Percentiles rank a stretch among this genome's conserved stretches.
These are phyloP conservation scores for Hydrophis major DNA, from an alignment of 2,797 vertebrate genomes.

Conservation along the genomic window DNA sequence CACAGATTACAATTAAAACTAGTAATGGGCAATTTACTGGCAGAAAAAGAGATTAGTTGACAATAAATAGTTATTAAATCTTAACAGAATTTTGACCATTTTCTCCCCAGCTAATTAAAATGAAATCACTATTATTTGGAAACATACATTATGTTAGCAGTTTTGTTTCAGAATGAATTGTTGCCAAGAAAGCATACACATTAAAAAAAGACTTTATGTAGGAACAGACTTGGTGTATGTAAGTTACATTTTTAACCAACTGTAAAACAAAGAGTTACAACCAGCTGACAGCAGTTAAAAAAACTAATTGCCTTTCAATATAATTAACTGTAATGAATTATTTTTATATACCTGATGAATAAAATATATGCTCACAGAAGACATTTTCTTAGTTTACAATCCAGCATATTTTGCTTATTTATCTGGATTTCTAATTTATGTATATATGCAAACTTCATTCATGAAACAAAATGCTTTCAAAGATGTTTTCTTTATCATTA, in stretches of 20 bases:
- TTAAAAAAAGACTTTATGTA: conserved; percentile 53
- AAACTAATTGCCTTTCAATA: conserved; percentile 6
- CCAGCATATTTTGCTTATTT: not conserved
- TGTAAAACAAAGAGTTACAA: conserved; percentile 62
- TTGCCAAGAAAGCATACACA: conserved; percentile 58
- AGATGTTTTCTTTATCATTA: not conserved
- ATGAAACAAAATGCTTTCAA: not conserved
- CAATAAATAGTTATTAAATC: conserved; percentile 65
- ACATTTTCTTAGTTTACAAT: not conserved
- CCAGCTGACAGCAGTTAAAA: conserved; percentile 47
- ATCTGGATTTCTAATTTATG: not conserved
- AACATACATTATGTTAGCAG: conserved; percentile 64
- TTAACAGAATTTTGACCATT: conserved; percentile 64
- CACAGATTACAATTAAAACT: conserved; percentile 52
- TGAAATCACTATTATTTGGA: conserved; percentile 65
- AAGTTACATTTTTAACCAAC: conserved; percentile 54
- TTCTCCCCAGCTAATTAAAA: conserved; percentile 70
- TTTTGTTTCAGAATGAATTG: conserved; percentile 57
- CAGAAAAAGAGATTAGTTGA: not conserved
- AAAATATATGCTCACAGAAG: not conserved
- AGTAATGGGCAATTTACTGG: conserved; percentile 47
- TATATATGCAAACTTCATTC: not conserved
- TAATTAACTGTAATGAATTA: not conserved
- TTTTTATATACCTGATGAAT: not conserved
- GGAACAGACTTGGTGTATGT: conserved; percentile 46